Evolutionary conservation across 2,797 vertebrate genomes (phyloP), one percentile per base, ranked within the genome.

Genomic region (Karalla daura): DNA sequence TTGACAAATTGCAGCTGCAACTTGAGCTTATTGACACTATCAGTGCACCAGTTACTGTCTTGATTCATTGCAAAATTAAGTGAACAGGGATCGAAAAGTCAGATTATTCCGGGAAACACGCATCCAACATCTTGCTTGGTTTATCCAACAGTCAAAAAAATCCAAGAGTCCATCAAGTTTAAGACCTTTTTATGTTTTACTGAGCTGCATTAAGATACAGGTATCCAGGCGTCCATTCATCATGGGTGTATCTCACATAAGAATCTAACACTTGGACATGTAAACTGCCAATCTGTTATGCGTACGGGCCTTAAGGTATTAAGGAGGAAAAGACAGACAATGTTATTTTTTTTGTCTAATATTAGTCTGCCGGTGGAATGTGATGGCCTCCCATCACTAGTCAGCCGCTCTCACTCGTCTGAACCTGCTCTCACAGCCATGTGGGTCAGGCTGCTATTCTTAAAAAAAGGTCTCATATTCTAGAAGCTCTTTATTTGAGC

Each of bases 401-500:
- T 62, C 68, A 41, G 24, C 44, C 69, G 53, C 60, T 18, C 60
- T 18, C 20, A 12, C 66, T 74, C 13, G 2, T 74, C 63, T 86
- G 69, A 86, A 85, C 71, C 68, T 76, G 66, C 59, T 43, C 71
- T 62, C n/a, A 67, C 60, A 63, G 66, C 74, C 80, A 79, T 79
- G 76, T 80, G 84, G 74, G 74, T 86, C 85, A 77, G 41, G 37
- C 56, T 74, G 79, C 86, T 91, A 86, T 90, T 91, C 87, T 87
- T 89, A 73, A 81, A 84, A 80, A 81, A 83, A 86, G 81, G 81
- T 84, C 78, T 90, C 84, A 88, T 84, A 85, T 89, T 88, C 83
- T 84, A 64, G 41, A 87, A 70, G 80, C 61, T 67, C 59, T 91
- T 88, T 83, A 88, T 84, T 90, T 88, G 50, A 75, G 84, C 74